phyloP scores from a whole-genome alignment of 2,888 invertebrate genomes.

The Epirrhoe tristata region DNA sequence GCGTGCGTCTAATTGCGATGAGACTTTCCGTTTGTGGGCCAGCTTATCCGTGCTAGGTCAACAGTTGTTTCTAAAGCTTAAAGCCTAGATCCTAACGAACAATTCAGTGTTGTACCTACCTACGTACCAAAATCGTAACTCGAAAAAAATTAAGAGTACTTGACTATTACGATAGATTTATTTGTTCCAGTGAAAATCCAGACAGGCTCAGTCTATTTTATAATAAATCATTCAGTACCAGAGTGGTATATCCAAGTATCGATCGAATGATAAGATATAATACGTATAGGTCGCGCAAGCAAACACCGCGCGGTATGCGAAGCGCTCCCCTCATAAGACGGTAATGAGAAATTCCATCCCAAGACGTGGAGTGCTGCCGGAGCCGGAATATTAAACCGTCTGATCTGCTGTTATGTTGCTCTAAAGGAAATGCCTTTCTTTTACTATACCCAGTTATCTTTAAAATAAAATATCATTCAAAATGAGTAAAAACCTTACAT shows the following conservation, averaged over 20 bases:
- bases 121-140: too few relatives aligned
- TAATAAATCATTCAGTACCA: background rate
- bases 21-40: too few relatives aligned
- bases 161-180: background rate
- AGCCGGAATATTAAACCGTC: slow-evolving; percentile 5
- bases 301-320: slow-evolving; percentile 20
- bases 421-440: background rate
- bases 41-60: too few relatives aligned
- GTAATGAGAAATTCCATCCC: slow-evolving; percentile 56
- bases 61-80: too few relatives aligned
- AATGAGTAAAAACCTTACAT: too few relatives aligned
- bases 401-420: background rate
- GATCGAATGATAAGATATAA: slow-evolving; percentile 19
- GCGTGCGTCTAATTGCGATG: too few relatives aligned
- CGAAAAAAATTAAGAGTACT: too few relatives aligned
- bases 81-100: too few relatives aligned
- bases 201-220: background rate
- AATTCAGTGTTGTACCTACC: too few relatives aligned
- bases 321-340: slow-evolving; percentile 30
- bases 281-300: slow-evolving; percentile 16
- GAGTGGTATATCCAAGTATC: slow-evolving; percentile 16
- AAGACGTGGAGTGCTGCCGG: slow-evolving; percentile 16
- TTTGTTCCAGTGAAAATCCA: background rate
- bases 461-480: too few relatives aligned
- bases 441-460: too few relatives aligned